A percentile compares a stretch with the other conserved stretches of the same genome.
phyloP scores from a whole-genome alignment of 2,888 invertebrate genomes.

The Sthenelais limicola region DNA sequence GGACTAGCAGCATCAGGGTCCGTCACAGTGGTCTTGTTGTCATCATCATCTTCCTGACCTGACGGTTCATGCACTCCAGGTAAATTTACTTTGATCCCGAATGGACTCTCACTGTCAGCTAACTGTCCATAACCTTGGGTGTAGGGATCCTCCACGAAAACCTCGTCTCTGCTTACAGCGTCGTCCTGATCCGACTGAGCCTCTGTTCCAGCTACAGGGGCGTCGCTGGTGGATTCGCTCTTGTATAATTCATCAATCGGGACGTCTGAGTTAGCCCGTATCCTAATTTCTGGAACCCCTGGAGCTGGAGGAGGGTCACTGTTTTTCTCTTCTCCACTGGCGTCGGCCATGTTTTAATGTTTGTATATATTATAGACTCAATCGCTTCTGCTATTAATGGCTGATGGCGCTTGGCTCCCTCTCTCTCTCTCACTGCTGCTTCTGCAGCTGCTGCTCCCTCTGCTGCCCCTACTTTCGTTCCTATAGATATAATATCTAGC shows the following conservation, averaged over 20 bases:
- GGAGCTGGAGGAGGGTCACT: conserved; percentile 18
- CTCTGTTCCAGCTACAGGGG: background rate
- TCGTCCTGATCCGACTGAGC: background rate
- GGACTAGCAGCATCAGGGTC: conserved; percentile 17
- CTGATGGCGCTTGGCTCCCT: no score
- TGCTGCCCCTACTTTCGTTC: background rate
- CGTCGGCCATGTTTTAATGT: no score
- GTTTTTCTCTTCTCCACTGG: no score
- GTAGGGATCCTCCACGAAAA: conserved; percentile 22
- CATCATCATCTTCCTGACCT: conserved; percentile 9
- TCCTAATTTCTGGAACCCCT: conserved; percentile 44
- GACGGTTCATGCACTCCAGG: conserved; percentile 22
- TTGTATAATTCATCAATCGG: no score
- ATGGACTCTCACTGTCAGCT: conserved; percentile 28
- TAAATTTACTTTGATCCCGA: conserved; percentile 12
- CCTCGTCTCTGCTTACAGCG: conserved; percentile 19
- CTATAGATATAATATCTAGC: background rate
- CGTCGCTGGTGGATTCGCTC: conserved; percentile 17
- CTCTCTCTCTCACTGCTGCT: background rate
- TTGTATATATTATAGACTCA: no score
- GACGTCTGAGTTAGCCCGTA: conserved; percentile 43
- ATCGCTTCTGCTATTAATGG: no score
- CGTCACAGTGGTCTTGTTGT: background rate
- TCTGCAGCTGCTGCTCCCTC: conserved; percentile 3
- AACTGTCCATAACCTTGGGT: conserved; percentile 32